Evolutionary conservation across 2,113 vertebrate species (phyloP).

Genomic region (Aphyosemion australe): DNA sequence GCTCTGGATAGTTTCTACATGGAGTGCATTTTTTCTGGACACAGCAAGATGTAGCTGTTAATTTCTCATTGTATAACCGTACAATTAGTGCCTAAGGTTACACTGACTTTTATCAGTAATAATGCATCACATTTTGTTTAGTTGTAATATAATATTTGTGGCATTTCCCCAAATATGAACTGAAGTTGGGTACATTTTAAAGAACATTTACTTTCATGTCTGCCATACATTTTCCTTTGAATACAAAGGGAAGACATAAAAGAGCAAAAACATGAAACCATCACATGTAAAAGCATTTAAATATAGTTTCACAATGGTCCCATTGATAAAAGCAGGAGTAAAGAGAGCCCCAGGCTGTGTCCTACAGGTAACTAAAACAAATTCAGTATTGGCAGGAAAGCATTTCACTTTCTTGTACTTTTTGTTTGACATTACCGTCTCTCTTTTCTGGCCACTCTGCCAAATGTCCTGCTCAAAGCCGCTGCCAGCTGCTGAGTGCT

Average conservation of each 20-base stretch:
- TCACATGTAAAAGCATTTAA: not conserved
- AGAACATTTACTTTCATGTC: not conserved
- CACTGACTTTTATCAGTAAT: not conserved
- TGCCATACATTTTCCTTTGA: not conserved
- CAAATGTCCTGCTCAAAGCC: slow-evolving; percentile 25
- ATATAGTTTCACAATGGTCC: slow-evolving; percentile 8
- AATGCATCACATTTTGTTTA: not conserved
- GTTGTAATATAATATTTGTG: no score
- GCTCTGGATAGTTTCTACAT: no score
- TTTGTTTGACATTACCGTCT: slow-evolving; percentile 24
- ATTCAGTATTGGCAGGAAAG: slow-evolving; percentile 15
- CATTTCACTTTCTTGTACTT: slow-evolving; percentile 1
- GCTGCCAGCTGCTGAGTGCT: slow-evolving; percentile 37
- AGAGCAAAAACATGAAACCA: not conserved
- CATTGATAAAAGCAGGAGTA: slow-evolving; percentile 9
- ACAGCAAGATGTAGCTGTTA: no score
- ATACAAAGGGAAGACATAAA: not conserved
- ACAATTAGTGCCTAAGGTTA: not conserved
- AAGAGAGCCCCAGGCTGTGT: not conserved
- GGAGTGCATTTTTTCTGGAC: no score
- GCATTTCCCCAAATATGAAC: not conserved
- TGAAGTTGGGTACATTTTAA: not conserved
- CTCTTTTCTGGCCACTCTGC: slow-evolving; percentile 8
- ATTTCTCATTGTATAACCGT: no score
- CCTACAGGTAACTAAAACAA: slow-evolving; percentile 9